Evolutionary conservation across 2,888 invertebrate species (phyloP).

Genomic region (Lithosia quadra): DNA sequence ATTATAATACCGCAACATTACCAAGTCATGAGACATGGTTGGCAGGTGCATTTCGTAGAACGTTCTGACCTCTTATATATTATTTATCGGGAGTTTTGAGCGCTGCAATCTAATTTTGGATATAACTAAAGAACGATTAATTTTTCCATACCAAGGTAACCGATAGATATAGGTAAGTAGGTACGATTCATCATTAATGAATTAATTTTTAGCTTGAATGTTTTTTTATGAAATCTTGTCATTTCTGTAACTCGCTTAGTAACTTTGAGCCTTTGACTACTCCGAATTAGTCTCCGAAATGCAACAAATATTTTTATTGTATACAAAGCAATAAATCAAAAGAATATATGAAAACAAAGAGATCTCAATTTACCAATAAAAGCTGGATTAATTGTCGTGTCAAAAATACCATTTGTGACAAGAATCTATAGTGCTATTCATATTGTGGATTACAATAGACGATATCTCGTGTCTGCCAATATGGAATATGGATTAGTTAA

Average conservation of each 20-base stretch:
- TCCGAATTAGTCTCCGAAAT: too few species aligned
- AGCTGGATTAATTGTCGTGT: conserved; percentile 27
- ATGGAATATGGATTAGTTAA: conserved; percentile 37
- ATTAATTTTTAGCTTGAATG: too few species aligned
- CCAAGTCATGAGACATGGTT: not conserved
- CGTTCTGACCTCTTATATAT: not conserved
- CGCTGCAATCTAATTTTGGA: not conserved
- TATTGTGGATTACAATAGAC: conserved; percentile 40
- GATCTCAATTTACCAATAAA: conserved; percentile 23
- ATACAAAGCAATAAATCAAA: not conserved
- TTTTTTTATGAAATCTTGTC: too few species aligned
- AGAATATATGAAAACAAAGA: not conserved
- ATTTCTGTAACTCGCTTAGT: too few species aligned
- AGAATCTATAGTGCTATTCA: conserved; percentile 32
- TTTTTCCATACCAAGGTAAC: too few species aligned
- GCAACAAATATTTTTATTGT: not conserved
- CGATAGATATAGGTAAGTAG: too few species aligned
- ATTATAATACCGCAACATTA: conserved; percentile 18
- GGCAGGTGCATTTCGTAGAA: not conserved
- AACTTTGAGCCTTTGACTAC: not conserved
- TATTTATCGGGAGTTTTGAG: not conserved
- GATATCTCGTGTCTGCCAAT: conserved; percentile 27
- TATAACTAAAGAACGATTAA: not conserved
- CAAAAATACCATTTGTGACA: conserved; percentile 35
- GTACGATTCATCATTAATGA: too few species aligned